phyloP scores from a whole-genome alignment of 2,113 vertebrate genomes.

The Fukomys damarensis region DNA sequence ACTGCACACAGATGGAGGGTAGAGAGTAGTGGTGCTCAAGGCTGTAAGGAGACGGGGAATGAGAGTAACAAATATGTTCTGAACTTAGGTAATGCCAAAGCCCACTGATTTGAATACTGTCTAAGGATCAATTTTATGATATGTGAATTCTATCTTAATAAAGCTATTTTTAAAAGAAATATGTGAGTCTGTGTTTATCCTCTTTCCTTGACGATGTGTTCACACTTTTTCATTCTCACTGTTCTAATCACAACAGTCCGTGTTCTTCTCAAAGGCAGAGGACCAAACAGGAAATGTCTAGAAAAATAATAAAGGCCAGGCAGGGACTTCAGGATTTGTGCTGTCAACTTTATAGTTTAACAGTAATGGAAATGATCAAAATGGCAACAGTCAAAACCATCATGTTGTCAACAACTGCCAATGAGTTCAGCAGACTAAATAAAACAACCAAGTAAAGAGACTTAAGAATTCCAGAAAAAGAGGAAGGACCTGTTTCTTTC shows the following conservation, averaged over 20 bases:
- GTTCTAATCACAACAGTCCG: neutral
- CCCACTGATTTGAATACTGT: neutral
- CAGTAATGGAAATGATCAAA: neutral
- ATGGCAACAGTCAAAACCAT: neutral
- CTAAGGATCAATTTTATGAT: neutral
- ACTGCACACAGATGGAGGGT: neutral
- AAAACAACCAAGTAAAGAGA: neutral
- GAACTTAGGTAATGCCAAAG: neutral
- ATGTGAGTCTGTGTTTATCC: neutral
- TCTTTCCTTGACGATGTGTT: neutral
- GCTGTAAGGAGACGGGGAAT: rapidly evolving
- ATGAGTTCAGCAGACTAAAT: neutral
- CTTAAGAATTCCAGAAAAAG: neutral
- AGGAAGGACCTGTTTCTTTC: neutral
- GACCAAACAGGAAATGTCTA: neutral
- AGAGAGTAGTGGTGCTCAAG: neutral
- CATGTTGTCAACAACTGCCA: neutral
- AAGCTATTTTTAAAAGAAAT: neutral
- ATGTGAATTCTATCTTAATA: neutral
- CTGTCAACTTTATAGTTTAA: neutral
- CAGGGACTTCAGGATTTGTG: neutral
- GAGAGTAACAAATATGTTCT: neutral
- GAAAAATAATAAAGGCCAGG: neutral
- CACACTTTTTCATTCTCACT: neutral
- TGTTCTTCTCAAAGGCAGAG: neutral